A percentile compares a stretch with the other conserved stretches of the same genome.
Conservation (phyloP, 2,888 invertebrate genomes). For the Oscheius sp. region DNA sequence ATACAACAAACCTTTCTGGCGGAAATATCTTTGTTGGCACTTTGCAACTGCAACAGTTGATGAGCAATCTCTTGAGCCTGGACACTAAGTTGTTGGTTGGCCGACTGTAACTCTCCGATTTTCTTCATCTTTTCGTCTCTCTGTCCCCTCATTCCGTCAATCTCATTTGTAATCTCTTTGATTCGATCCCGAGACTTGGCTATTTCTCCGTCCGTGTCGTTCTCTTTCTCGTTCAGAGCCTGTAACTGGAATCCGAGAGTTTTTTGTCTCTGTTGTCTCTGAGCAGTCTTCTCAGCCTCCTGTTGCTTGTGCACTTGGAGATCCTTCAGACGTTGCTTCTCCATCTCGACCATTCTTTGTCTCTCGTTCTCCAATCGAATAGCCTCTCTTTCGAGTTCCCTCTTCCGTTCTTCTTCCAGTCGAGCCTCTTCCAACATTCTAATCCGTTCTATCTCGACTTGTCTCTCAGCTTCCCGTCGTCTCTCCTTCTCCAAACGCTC, state of each 20-base stretch:
- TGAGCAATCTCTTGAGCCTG: conserved; percentile 71
- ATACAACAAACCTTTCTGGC: conserved; percentile 28
- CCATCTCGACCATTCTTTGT: conserved; percentile 96
- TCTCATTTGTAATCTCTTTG: conserved; percentile 78
- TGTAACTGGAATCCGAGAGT: conserved; percentile 85
- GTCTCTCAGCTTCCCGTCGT: conserved; percentile 61
- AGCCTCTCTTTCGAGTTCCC: conserved; percentile 73
- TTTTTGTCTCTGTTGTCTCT: conserved; percentile 88
- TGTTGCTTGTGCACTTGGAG: conserved; percentile 78
- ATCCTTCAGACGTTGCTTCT: conserved; percentile 89
- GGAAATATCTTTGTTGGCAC: conserved; percentile 58
- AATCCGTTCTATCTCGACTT: conserved; percentile 43
- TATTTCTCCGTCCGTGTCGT: conserved; percentile 82
- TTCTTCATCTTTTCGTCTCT: conserved; percentile 90
- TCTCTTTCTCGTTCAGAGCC: conserved; percentile 81
- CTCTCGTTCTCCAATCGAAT: conserved; percentile 89
- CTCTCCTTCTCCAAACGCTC: conserved; percentile 78
- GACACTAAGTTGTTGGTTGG: conserved; percentile 80
- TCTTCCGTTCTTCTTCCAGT: conserved; percentile 85
- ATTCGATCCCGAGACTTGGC: conserved; percentile 52
- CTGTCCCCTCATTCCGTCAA: conserved; percentile 92
- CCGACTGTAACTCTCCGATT: conserved; percentile 78
- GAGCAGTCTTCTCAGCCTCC: conserved; percentile 81
- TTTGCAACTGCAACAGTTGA: conserved; percentile 68
- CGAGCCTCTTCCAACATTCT: conserved; percentile 32